Evolutionary conservation across 2,113 vertebrate species (phyloP).

Genomic region (Panthera tigris): DNA sequence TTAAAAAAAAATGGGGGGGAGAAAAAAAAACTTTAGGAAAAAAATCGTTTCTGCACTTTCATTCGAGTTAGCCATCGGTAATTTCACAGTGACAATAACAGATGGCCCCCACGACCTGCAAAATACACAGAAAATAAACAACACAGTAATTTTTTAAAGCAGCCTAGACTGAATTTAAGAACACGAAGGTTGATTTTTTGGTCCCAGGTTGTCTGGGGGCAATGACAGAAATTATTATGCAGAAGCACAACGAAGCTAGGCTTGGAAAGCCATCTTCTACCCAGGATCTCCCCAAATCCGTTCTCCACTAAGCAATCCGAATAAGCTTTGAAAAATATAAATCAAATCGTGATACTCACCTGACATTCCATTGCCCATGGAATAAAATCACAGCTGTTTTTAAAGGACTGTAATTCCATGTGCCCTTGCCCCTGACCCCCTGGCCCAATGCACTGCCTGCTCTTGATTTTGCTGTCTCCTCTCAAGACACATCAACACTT

Average conservation of each 20-base stretch:
- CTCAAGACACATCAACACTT: accelerated
- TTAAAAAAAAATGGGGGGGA: not conserved
- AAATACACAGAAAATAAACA: not conserved
- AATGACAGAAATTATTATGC: not conserved
- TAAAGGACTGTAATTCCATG: accelerated
- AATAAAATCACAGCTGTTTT: not conserved
- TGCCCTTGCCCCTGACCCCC: not conserved
- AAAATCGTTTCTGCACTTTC: not conserved
- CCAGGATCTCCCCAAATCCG: not conserved
- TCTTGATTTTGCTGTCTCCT: accelerated
- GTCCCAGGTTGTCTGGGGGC: not conserved
- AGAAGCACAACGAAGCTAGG: not conserved
- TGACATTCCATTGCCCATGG: not conserved
- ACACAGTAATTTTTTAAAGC: not conserved
- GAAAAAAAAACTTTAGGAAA: not conserved
- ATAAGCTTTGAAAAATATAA: not conserved
- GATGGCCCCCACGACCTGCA: not conserved
- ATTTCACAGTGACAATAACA: not conserved
- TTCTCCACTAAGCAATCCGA: not conserved
- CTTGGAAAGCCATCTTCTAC: not conserved
- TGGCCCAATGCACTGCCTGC: no score
- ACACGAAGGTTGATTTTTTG: not conserved
- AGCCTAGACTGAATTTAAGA: not conserved
- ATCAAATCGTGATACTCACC: not conserved
- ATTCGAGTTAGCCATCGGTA: not conserved